A percentile compares a stretch with the other conserved stretches of the same genome.
phyloP scores from a whole-genome alignment of 2,888 invertebrate species.

The Caradrina clavipalpis region DNA sequence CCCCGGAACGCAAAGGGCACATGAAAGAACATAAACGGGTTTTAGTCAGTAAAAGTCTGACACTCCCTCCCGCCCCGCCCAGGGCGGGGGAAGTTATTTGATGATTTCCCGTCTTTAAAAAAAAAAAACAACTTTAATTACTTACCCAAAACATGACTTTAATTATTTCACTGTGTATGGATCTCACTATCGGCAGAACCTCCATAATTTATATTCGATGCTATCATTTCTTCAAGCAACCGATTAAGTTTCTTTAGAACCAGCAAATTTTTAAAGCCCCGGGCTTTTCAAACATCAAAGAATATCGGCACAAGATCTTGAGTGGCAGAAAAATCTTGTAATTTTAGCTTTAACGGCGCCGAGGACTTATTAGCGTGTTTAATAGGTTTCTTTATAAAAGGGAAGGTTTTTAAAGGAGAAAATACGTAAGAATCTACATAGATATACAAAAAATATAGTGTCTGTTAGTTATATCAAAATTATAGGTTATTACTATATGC shows the following conservation, averaged over 20 bases:
- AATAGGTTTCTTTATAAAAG: conserved; percentile 16
- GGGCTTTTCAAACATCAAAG: conserved; percentile 40
- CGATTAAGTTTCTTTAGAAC: neutral
- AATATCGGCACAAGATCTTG: conserved; percentile 22
- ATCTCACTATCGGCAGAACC: neutral
- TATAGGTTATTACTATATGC: too few species aligned
- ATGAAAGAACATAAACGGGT: too few species aligned
- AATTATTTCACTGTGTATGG: neutral
- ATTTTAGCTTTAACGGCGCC: conserved; percentile 37
- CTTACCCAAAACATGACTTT: too few species aligned
- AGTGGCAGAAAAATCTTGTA: conserved; percentile 39
- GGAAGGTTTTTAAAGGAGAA: conserved; percentile 14
- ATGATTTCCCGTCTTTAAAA: too few species aligned
- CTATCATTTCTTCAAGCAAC: conserved; percentile 9
- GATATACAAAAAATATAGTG: too few species aligned
- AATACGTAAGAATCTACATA: too few species aligned
- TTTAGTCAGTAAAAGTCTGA: too few species aligned
- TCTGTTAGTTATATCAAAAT: too few species aligned
- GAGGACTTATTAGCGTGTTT: conserved; percentile 28
- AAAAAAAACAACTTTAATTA: too few species aligned
- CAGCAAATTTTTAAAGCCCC: conserved; percentile 6
- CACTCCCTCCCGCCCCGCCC: too few species aligned
- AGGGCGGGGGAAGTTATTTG: too few species aligned
- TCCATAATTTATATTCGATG: neutral
- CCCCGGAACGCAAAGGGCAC: too few species aligned